Base-by-base conservation (phyloP, 2,113 vertebrate species). In the Pterophyllum scalare region DNA sequence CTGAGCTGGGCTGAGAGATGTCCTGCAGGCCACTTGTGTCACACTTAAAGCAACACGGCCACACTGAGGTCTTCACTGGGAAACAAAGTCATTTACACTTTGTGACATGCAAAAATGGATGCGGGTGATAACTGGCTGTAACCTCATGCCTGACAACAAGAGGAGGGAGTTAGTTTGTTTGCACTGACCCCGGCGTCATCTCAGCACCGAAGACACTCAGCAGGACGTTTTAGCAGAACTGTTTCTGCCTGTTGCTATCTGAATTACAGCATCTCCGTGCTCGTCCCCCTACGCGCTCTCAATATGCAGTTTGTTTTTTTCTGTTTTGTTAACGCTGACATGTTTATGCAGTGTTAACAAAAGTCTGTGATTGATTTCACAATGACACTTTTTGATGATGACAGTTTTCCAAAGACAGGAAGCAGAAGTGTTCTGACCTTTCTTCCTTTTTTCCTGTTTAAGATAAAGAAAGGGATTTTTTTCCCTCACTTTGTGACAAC, bases 91-190 rank as follows among this genome's bases (percentile, higher is more conserved):
- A 54, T 81, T 83, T 79, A 82, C 80, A 79, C 85, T 83, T 5
- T 40, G 35, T 83, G 88, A 87, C 89, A 82, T 46, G 59, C 67
- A 76, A 70, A 81, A 70, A 82, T 46, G 67, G 60, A 75, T 20
- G 67, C 5, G 11, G 38, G 59, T 59, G 31, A 57, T 14, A 58
- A 82, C 31, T 0, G 40, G 24, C 35, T 11, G 1, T 86, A 85
- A 91, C 82, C 83, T 82, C 7, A 0, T 3, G 83, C 70, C 80
- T 59, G 75, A 56, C 89, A 77, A 80, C 89, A 83, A 89, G 89
- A 83, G 90, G 91, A 87, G 56, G 28, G 52, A 83, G 82, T 28
- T 72, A 38, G 89, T 90, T 92, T 91, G 81, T 92, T 89, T 92
- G 79, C 49, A 38, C 81, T 76, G 79, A 84, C 75, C 82, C 57